These are phyloP conservation scores for Smutsia temminckii DNA, from an alignment of 2,797 vertebrate species.

Conservation along the genomic window DNA sequence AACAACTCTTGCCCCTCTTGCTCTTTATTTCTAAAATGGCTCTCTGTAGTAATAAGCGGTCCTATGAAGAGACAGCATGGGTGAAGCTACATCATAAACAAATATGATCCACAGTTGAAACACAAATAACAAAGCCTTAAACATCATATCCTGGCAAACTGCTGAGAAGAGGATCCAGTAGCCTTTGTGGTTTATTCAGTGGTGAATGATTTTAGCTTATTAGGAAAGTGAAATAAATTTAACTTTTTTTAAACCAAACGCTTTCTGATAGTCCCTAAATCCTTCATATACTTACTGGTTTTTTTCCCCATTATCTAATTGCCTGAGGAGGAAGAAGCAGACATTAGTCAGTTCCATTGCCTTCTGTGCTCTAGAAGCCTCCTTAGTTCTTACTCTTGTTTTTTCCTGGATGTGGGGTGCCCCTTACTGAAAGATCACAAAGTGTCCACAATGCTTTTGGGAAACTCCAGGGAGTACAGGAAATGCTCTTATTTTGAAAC, in stretches of 20 bases:
- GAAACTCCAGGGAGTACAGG: neutral
- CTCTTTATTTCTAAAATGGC: neutral
- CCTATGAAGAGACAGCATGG: neutral
- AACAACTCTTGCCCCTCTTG: neutral
- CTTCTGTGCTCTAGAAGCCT: conserved; percentile 19
- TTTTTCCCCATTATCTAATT: neutral
- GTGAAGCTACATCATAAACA: neutral
- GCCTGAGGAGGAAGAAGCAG: neutral
- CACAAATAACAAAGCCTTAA: neutral
- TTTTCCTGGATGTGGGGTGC: neutral
- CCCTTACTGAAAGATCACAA: conserved; percentile 21
- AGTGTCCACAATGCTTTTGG: conserved; percentile 7
- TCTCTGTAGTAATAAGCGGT: neutral
- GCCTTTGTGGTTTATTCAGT: conserved; percentile 53
- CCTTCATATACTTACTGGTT: neutral
- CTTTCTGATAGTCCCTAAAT: conserved; percentile 39
- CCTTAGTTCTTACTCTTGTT: neutral
- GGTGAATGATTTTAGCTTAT: conserved; percentile 66
- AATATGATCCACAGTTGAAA: conserved; percentile 44
- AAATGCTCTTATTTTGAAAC: conserved; percentile 32
- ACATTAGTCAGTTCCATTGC: neutral
- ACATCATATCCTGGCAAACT: conserved; percentile 35
- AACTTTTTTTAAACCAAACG: neutral
- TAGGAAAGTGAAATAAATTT: conserved; percentile 46
- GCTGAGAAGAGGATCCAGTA: conserved; percentile 27